Evolutionary conservation across 2,797 vertebrate genomes (phyloP), one percentile per base, ranked within the genome.

Genomic region (Tympanoctomys barrerae): DNA sequence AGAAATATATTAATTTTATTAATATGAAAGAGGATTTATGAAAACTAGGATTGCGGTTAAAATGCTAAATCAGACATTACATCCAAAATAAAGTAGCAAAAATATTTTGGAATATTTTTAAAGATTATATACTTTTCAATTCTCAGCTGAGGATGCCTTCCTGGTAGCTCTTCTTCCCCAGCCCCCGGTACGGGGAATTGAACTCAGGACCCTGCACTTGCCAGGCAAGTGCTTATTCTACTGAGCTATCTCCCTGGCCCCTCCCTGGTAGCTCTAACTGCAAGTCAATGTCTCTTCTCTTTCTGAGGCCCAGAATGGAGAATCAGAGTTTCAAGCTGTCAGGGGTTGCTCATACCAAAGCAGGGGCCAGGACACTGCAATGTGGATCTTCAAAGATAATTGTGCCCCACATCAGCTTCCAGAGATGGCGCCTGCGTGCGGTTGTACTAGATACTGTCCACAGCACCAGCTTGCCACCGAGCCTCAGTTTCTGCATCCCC

Each of bases 21-120:
- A 91, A 88, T 75, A 95, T 81, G 89, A 97, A 93, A 86, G 49
- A 92, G 42, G 70, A 79, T 70, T 95, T 89, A 81, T 68, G n/a
- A 64, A 95, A 97, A 94, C 5, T 36, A 39, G 10, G 33, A 90
- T n/a, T 85, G 64, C 88, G n/a, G 84, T 91, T 33, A 90, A 95
- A 91, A 90, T 28, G 7, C 19, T 70, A 33, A 70, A 26, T 86
- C 31, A 68, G 73, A 93, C 24, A 94, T 57, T 10, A 85, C 54
- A 54, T 62, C 75, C 62, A 61, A 92, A 79, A 12, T 28, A 21
- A 87, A 80, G n/a, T 22, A 61, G 54, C 33, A 83, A 70, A 52
- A 68, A 46, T 81, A 68, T 87, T 54, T 16, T n/a, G 18, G 3
- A n/a, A 33, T 28, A 49, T 75, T 81, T 46, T 81, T 64, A 66